Evolutionary conservation across 2,888 invertebrate genomes (phyloP), one percentile per base, ranked within the genome.

Genomic region (Hanleya hanleyi): DNA sequence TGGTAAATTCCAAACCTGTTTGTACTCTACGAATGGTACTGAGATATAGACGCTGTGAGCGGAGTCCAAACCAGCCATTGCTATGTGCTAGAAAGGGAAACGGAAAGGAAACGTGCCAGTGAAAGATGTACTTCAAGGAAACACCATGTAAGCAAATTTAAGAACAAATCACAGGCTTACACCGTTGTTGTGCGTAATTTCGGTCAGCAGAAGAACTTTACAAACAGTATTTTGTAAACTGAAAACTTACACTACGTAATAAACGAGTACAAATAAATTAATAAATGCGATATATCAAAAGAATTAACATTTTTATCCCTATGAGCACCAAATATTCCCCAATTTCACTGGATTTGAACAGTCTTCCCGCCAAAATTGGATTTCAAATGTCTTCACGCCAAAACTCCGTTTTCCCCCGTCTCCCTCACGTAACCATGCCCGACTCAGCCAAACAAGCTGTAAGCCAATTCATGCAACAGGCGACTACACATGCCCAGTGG

Each of bases 11-110:
- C 86, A 83, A 86, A 88, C 88, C 88, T 88, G 87, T 68, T 83
- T 78, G 81, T 86, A 88, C 72, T 86, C 83, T 72, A 82, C 82
- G 73, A 84, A 81, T 68, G 87, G 87, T 69, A 86, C 83, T 76
- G 88, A 88, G 81, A 87, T 87, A 85, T 86, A 87, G 74, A 86
- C 84, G 77, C 86, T 84, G 75, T 83, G 83, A 70, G 78, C 80
- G 70, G 76, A 76, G 70, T 84, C 81, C 76, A 87, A 77, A 71
- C 86, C 88, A 51, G 82, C 83, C 75, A 83, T 83, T 71, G 85
- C 85, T 81, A 88, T 80, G 75, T 77, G 86, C 87, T 88, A 87
- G 73, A 84, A 76, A 85, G 69, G 82, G 77, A 79, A 83, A 85
- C 83, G 83, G 83, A 84, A 83, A 81, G 81, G 79, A 78, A 76